Evolutionary conservation across 2,888 invertebrate genomes (phyloP).

Genomic region (Parnassius mnemosyne): DNA sequence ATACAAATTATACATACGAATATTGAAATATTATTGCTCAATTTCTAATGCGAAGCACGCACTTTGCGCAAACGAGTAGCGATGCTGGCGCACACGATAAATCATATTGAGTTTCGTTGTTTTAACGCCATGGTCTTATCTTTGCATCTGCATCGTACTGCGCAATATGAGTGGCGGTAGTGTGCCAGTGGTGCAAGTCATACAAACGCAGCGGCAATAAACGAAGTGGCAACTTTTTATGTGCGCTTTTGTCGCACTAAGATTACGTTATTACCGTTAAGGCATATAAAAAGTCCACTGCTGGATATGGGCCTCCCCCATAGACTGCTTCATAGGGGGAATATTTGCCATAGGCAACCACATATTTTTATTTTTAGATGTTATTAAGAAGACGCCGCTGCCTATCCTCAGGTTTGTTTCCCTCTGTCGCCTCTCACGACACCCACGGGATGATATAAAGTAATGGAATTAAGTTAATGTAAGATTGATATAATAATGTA

Average conservation of each 20-base stretch:
- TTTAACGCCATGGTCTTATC: constrained; percentile 10
- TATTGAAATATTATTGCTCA: constrained; percentile 11
- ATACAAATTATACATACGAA: neutral
- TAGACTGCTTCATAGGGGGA: too few relatives aligned
- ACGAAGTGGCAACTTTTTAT: neutral
- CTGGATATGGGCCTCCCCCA: too few relatives aligned
- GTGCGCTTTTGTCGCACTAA: too few relatives aligned
- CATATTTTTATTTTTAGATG: too few relatives aligned
- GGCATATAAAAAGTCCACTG: too few relatives aligned
- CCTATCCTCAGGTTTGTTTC: too few relatives aligned
- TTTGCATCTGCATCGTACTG: neutral
- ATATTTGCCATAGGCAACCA: too few relatives aligned
- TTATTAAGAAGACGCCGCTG: too few relatives aligned
- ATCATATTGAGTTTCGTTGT: constrained; percentile 16
- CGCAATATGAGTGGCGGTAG: constrained; percentile 4
- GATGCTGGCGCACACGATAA: constrained; percentile 4
- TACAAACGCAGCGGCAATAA: neutral
- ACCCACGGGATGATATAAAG: too few relatives aligned
- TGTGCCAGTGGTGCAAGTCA: neutral
- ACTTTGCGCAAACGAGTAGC: constrained; percentile 11
- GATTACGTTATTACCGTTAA: too few relatives aligned
- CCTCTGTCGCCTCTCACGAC: too few relatives aligned
- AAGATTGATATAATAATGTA: neutral
- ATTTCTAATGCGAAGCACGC: constrained; percentile 1
- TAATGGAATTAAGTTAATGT: neutral